Evolutionary conservation across 2,113 vertebrate genomes (phyloP).

Genomic region (Sebastes fasciatus): DNA sequence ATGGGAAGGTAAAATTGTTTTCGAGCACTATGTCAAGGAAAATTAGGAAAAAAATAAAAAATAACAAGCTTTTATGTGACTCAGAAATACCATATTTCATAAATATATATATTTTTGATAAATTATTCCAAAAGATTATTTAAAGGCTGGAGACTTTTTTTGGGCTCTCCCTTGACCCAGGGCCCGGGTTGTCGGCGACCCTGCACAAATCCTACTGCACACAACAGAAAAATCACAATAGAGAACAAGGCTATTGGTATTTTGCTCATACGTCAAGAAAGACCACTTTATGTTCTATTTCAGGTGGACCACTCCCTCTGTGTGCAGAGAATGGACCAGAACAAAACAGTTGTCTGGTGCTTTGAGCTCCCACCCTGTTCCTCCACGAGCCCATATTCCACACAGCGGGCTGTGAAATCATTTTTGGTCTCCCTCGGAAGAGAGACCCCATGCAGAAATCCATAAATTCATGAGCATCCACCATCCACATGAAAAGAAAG

Average conservation of each 20-base stretch:
- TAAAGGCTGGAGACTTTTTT: not conserved
- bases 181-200: not conserved
- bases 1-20: not conserved
- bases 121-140: not conserved
- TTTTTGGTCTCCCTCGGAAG: constrained; percentile 78
- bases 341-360: constrained; percentile 72
- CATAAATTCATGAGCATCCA: constrained; percentile 83
- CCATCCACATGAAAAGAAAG: constrained; percentile 74
- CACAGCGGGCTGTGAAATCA: constrained; percentile 78
- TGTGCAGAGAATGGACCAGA: constrained; percentile 71
- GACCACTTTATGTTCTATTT: constrained; percentile 64
- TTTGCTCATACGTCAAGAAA: constrained; percentile 58
- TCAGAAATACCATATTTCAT: not conserved
- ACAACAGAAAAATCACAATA: constrained; percentile 9
- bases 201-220: not conserved
- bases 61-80: not conserved
- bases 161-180: too few species aligned
- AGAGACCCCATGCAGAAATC: constrained; percentile 76
- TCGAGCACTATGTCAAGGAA: not conserved
- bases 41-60: not conserved
- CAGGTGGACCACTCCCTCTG: constrained; percentile 67
- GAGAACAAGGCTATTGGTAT: constrained; percentile 38
- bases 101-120: not conserved
- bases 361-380: constrained; percentile 69
- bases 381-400: constrained; percentile 71